Conservation (phyloP, 2,888 invertebrate species). For the Drosophila neoperkinsi region DNA sequence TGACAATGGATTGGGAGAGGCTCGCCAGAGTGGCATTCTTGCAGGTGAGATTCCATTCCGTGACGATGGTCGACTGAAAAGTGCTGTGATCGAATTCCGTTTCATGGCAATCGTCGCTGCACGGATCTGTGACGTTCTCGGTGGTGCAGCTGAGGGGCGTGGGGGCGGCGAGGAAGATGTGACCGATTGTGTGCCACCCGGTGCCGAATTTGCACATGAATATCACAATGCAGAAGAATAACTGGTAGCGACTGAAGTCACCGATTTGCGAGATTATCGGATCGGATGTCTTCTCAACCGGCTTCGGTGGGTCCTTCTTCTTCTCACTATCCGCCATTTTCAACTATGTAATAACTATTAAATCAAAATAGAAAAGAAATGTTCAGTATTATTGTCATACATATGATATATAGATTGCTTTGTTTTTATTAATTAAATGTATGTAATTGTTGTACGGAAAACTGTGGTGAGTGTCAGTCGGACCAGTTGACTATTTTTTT, state of each 20-base stretch:
- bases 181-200: constrained; percentile 92
- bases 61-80: constrained; percentile 90
- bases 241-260: constrained; percentile 90
- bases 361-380: neutral
- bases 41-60: constrained; percentile 90
- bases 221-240: constrained; percentile 89
- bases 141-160: constrained; percentile 87
- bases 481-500: neutral
- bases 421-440: neutral
- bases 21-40: constrained; percentile 87
- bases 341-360: neutral
- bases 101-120: constrained; percentile 87
- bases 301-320: constrained; percentile 29
- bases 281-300: constrained; percentile 84
- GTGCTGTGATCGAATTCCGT: constrained; percentile 87
- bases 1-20: constrained; percentile 91
- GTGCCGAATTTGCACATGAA: constrained; percentile 91
- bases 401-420: neutral
- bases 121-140: constrained; percentile 83
- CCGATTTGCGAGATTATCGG: constrained; percentile 90
- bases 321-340: constrained; percentile 24
- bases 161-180: constrained; percentile 91
- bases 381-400: neutral
- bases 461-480: neutral
- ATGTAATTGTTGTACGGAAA: neutral